phyloP scores from a whole-genome alignment of 2,113 vertebrate genomes.

The Cyprinus carpio region DNA sequence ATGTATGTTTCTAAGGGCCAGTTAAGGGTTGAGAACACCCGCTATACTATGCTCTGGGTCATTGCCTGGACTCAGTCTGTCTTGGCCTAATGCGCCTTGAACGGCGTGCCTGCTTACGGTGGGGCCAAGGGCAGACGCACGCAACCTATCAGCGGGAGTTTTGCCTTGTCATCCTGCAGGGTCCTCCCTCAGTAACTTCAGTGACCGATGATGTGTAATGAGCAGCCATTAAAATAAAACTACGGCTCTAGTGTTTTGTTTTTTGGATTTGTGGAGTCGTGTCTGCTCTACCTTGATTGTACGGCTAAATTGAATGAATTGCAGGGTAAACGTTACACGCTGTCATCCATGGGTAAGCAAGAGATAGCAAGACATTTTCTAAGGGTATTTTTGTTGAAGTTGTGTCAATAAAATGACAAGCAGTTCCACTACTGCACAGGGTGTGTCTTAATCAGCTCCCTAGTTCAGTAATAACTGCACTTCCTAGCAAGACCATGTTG shows the following conservation, averaged over 20 bases:
- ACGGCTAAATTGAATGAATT: neutral
- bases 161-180: slow-evolving; percentile 27
- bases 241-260: neutral
- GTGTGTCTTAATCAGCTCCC: neutral
- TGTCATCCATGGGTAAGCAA: neutral
- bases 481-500: neutral
- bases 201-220: slow-evolving; percentile 20
- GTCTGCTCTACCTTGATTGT: slow-evolving; percentile 14
- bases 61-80: slow-evolving; percentile 45
- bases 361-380: neutral
- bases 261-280: neutral
- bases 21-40: slow-evolving; percentile 39
- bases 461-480: neutral
- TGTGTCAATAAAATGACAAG: neutral
- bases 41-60: slow-evolving; percentile 45
- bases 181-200: neutral
- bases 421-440: slow-evolving; percentile 5
- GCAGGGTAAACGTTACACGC: neutral
- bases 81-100: slow-evolving; percentile 41
- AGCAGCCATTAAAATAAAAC: slow-evolving; percentile 37
- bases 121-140: slow-evolving; percentile 18
- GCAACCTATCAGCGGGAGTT: slow-evolving; percentile 34
- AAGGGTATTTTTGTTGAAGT: neutral
- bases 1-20: slow-evolving; percentile 20
- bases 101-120: neutral